These are phyloP conservation scores for Wasmannia auropunctata DNA, from an alignment of 1,140 invertebrate species.

Conservation along the genomic window DNA sequence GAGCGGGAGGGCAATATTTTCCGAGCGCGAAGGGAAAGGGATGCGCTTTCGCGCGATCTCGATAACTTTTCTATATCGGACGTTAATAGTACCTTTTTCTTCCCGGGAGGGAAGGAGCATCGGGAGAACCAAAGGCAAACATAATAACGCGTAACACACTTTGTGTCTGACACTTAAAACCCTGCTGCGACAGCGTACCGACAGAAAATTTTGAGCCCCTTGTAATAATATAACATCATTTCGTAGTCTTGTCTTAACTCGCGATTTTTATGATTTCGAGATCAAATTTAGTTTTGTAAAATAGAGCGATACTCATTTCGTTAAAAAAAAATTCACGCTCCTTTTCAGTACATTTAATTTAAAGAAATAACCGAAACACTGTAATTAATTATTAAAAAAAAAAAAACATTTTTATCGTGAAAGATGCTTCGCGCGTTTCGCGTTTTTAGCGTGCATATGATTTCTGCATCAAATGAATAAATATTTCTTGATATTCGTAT, in stretches of 20 bases:
- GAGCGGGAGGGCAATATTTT: slow-evolving; percentile 38
- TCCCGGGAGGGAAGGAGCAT: neutral
- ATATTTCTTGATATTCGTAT: neutral
- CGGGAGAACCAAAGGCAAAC: neutral
- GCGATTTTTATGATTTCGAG: neutral
- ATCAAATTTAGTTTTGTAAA: neutral
- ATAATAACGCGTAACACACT: slow-evolving; percentile 9
- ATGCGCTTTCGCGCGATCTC: slow-evolving; percentile 8
- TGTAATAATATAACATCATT: neutral
- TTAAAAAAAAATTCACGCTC: neutral
- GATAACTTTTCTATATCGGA: slow-evolving; percentile 45
- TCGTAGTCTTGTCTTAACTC: neutral
- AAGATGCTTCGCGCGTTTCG: neutral
- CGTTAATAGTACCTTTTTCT: slow-evolving; percentile 1
- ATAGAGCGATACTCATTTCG: neutral
- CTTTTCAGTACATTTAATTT: neutral
- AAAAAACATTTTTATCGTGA: neutral
- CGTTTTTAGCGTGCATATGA: neutral
- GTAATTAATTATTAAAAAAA: neutral
- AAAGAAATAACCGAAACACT: neutral
- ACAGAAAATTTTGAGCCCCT: neutral
- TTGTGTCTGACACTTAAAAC: slow-evolving; percentile 30
- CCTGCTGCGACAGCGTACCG: neutral
- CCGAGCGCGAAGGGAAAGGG: neutral
- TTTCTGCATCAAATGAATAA: neutral